Percentiles rank a stretch among this genome's conserved stretches.
Evolutionary conservation across 2,888 invertebrate species (phyloP).

Genomic region (Orthonevra nobilis): DNA sequence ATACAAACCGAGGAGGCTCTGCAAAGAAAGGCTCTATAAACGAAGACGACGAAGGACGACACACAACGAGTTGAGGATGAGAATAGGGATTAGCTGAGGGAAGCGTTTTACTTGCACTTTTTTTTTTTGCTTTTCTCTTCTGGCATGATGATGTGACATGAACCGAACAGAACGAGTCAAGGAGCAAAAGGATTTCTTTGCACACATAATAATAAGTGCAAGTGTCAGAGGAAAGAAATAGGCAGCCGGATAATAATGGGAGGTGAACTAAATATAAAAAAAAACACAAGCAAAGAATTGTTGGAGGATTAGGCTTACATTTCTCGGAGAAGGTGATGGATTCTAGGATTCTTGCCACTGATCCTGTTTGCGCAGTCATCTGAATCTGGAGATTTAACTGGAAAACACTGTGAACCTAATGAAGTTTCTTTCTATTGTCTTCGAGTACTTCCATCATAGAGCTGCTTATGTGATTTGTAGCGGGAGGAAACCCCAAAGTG

Average conservation of each 20-base stretch:
- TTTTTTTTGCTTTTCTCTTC: constrained; percentile 57
- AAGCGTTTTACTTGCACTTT: constrained; percentile 42
- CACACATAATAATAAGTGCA: constrained; percentile 57
- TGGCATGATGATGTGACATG: constrained; percentile 64
- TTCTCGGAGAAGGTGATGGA: constrained; percentile 64
- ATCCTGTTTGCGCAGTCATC: constrained; percentile 64
- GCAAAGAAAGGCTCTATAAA: not conserved
- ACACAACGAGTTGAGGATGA: too few relatives aligned
- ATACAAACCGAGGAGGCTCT: constrained; percentile 27
- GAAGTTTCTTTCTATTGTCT: too few relatives aligned
- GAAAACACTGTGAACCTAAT: too few relatives aligned
- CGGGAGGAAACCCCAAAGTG: constrained; percentile 14
- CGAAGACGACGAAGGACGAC: not conserved
- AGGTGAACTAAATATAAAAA: constrained; percentile 33
- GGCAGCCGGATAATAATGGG: constrained; percentile 48
- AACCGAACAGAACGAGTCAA: constrained; percentile 69
- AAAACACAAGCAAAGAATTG: constrained; percentile 38
- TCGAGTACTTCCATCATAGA: too few relatives aligned
- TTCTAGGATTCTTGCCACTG: constrained; percentile 65
- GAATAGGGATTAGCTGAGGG: constrained; percentile 57
- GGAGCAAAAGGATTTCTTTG: constrained; percentile 65
- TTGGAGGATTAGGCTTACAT: constrained; percentile 56
- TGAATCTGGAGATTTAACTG: constrained; percentile 60
- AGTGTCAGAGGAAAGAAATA: constrained; percentile 47
- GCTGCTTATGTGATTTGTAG: too few relatives aligned